Percentiles rank a stretch among this genome's conserved stretches.
These are phyloP conservation scores for Melospiza melodia DNA, from an alignment of 2,113 vertebrate species.

Conservation along the genomic window DNA sequence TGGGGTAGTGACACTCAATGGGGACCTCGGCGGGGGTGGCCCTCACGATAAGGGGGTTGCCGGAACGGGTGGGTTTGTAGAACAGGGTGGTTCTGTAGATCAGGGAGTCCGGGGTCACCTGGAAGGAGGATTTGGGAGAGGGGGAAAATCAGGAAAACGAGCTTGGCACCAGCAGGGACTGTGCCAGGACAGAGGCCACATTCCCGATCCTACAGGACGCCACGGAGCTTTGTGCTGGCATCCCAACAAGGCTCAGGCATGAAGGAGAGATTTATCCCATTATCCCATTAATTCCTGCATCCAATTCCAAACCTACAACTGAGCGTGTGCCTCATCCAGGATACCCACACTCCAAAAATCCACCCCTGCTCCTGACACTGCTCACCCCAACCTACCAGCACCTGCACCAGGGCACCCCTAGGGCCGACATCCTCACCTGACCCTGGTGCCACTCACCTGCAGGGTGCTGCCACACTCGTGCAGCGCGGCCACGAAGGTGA, in stretches of 20 bases:
- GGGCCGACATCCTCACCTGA: no score
- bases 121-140: not conserved
- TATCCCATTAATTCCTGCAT: not conserved
- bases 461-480: not conserved
- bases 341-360: not conserved
- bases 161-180: not conserved
- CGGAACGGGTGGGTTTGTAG: not conserved
- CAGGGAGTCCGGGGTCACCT: not conserved
- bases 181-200: rapidly evolving
- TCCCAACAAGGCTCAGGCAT: rapidly evolving
- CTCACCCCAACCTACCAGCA: not conserved
- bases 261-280: no score
- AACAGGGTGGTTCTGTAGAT: not conserved
- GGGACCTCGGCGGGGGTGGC: not conserved
- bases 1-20: not conserved
- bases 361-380: not conserved
- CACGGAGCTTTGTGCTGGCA: not conserved
- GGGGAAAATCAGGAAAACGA: rapidly evolving
- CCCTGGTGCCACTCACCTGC: not conserved
- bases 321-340: rapidly evolving
- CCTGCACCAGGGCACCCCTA: rapidly evolving
- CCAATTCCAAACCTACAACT: not conserved
- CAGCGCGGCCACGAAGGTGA: not conserved
- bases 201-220: not conserved
- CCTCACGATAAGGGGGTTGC: not conserved